Percentiles rank a stretch among this genome's conserved stretches.
These are phyloP conservation scores for Leptoclinus maculatus DNA, from an alignment of 2,797 vertebrate species.

Conservation along the genomic window DNA sequence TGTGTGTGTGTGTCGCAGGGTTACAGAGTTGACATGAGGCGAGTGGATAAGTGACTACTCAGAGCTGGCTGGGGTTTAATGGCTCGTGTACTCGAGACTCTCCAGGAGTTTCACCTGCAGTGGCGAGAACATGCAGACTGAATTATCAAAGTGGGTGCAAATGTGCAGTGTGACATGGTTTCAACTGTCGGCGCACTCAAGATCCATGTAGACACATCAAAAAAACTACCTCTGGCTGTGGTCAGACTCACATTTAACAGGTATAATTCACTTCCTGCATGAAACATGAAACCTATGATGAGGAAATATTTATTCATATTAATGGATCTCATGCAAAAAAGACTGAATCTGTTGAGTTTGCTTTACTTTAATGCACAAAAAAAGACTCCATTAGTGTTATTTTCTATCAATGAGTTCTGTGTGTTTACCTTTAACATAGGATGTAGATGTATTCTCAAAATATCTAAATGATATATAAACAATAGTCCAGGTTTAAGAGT, in stretches of 20 bases:
- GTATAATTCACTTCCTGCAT: background rate
- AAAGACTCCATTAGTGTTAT: background rate
- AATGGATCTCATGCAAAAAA: background rate
- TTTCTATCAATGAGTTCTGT: background rate
- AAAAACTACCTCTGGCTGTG: background rate
- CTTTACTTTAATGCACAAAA: conserved; percentile 1
- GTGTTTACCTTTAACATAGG: conserved; percentile 4
- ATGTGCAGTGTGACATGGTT: conserved; percentile 5
- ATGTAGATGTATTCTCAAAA: background rate
- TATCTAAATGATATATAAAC: background rate
- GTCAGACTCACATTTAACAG: background rate
- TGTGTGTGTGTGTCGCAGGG: background rate
- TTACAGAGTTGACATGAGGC: conserved; percentile 20
- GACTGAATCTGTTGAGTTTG: background rate
- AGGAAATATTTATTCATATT: background rate
- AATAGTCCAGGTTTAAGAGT: background rate
- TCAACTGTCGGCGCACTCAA: background rate
- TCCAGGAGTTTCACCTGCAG: conserved; percentile 33
- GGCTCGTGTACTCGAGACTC: conserved; percentile 20
- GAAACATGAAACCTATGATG: background rate
- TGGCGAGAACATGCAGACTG: conserved; percentile 31
- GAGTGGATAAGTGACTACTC: conserved; percentile 38
- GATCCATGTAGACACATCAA: conserved; percentile 5
- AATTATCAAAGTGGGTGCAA: conserved; percentile 30
- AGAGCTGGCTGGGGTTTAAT: conserved; percentile 28